Conservation (phyloP, 2,797 vertebrate species). For the Delichon dasypus region DNA sequence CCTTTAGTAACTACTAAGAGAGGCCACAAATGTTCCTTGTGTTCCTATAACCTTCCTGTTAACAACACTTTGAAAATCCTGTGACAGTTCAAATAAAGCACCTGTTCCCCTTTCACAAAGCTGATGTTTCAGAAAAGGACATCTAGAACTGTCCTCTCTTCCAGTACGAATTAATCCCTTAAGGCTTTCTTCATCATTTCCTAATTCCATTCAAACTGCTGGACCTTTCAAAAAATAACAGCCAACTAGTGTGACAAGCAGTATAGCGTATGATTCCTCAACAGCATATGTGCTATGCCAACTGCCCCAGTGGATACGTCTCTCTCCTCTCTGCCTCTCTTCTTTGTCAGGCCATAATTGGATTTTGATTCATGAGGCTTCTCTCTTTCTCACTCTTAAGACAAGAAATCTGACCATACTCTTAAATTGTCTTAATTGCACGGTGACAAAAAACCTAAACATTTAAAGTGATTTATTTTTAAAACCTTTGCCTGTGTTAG, state of each 20-base stretch:
- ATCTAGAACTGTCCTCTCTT: neutral
- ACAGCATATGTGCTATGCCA: neutral
- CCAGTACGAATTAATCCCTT: neutral
- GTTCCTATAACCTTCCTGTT: neutral
- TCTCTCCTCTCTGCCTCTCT: neutral
- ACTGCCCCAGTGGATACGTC: neutral
- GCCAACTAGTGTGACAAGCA: neutral
- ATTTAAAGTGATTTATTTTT: neutral
- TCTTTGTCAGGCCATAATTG: neutral
- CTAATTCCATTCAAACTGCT: neutral
- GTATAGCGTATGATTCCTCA: neutral
- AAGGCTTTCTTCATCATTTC: neutral
- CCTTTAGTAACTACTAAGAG: neutral
- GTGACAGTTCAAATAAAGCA: neutral
- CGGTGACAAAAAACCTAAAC: neutral
- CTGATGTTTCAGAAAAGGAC: neutral
- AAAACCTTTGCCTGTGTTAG: neutral
- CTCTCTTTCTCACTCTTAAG: neutral
- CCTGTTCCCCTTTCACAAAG: neutral
- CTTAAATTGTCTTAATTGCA: neutral
- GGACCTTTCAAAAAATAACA: neutral
- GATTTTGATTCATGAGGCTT: neutral
- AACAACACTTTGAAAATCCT: neutral
- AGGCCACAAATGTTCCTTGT: neutral
- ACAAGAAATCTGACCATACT: neutral